These are phyloP conservation scores for Gymnodraco acuticeps DNA, from an alignment of 2,797 vertebrate genomes.

Conservation along the genomic window DNA sequence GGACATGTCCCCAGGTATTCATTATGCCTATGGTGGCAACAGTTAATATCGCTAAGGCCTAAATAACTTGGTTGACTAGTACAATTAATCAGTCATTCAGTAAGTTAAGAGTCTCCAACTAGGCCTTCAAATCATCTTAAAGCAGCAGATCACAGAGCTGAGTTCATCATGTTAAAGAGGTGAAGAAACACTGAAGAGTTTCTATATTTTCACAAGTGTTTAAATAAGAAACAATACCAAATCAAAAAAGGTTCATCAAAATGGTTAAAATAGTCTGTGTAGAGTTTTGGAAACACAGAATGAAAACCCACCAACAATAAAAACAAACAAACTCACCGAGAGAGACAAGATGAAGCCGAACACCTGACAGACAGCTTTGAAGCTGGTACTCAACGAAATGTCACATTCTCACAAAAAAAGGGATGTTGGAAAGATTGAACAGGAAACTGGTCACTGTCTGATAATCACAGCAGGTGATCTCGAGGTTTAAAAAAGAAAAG, in stretches of 20 bases:
- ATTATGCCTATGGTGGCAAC: no score
- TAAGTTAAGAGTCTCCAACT: background rate
- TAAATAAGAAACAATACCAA: background rate
- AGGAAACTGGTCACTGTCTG: slow-evolving; percentile 48
- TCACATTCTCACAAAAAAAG: slow-evolving; percentile 10
- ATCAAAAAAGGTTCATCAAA: background rate
- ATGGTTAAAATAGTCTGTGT: background rate
- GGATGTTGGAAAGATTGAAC: slow-evolving; percentile 37
- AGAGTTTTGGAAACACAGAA: background rate
- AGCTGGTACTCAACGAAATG: background rate
- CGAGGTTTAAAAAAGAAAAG: no score
- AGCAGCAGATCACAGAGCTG: background rate
- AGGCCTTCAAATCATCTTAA: background rate
- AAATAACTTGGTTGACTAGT: background rate
- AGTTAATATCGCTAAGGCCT: background rate
- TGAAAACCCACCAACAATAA: background rate
- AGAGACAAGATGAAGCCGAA: slow-evolving; percentile 23
- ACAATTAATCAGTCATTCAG: background rate
- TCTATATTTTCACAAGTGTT: background rate
- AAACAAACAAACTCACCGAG: slow-evolving; percentile 44
- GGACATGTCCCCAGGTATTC: no score
- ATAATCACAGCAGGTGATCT: background rate
- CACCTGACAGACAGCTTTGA: background rate
- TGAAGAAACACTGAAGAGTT: background rate
- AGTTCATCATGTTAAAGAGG: background rate